Evolutionary conservation across 2,888 invertebrate species (phyloP).

Genomic region (Drosophila neutralis): DNA sequence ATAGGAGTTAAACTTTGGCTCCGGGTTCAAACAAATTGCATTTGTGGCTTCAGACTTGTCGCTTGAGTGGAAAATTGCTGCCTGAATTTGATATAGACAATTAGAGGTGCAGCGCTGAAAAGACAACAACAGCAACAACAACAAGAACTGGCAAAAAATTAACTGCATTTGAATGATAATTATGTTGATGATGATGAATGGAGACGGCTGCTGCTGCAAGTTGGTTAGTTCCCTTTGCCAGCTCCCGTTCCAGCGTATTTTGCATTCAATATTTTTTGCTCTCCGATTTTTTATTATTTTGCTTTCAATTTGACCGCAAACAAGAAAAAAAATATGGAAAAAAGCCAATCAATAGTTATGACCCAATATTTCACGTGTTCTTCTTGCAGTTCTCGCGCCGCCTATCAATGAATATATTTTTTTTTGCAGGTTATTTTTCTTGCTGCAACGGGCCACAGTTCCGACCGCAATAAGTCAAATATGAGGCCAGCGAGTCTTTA

Average conservation of each 20-base stretch:
- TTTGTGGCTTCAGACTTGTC: slow-evolving; percentile 63
- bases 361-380: slow-evolving; percentile 76
- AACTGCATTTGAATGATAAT: slow-evolving; percentile 51
- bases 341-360: slow-evolving; percentile 74
- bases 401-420: slow-evolving; percentile 59
- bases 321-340: slow-evolving; percentile 19
- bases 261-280: slow-evolving; percentile 40
- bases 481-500: slow-evolving; percentile 75
- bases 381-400: slow-evolving; percentile 55
- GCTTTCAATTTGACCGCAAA: slow-evolving; percentile 69
- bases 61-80: slow-evolving; percentile 71
- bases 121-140: neutral
- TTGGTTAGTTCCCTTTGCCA: slow-evolving; percentile 4
- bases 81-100: slow-evolving; percentile 57
- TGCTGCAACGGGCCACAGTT: slow-evolving; percentile 48
- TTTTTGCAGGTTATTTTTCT: slow-evolving; percentile 8
- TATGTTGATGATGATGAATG: slow-evolving; percentile 18
- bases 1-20: slow-evolving; percentile 40
- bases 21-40: slow-evolving; percentile 74
- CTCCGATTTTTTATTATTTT: slow-evolving; percentile 23
- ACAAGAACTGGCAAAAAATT: slow-evolving; percentile 33
- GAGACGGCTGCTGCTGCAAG: slow-evolving; percentile 17
- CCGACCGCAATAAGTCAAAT: slow-evolving; percentile 77
- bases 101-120: slow-evolving; percentile 21
- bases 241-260: slow-evolving; percentile 29